Base-by-base conservation (phyloP, 2,888 invertebrate genomes). In the Stenichneumon culpator region DNA sequence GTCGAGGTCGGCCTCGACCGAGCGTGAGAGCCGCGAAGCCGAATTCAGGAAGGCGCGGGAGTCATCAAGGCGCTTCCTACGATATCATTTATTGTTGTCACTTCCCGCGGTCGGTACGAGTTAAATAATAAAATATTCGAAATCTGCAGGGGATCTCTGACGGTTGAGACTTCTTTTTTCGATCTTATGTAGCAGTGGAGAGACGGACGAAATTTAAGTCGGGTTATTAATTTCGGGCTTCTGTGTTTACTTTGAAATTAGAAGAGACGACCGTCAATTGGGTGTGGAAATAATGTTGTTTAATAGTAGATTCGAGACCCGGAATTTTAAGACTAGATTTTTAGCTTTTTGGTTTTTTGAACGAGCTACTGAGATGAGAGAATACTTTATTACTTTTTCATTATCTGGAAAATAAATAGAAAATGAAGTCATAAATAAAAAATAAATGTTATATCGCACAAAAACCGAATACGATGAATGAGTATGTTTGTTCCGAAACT, bases 21-120 rank as follows among this genome's bases (percentile, higher is more conserved):
- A 65, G 72, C 77, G 67, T 68, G 77, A 68, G 80, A 80, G 60
- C 50, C 32, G 50, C 72, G 63, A 32, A 22, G 16, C 19, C n/a
- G 9, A 54, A 54, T 65, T 47, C 32, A 74, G 79, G 32, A 19
- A 50, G 25, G 3, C 70, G 19, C 19, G 50, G 28, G 19, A 52
- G 52, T 50, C 50, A 47, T 70, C 54, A 11, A 19, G 22, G 22
- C 4, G 0, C 0, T 22, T 9, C 7, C 54, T 9, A 22, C 19
- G n/a, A 54, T 16, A 16, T 47, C 44, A 4, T 47, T 39, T 39
- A 11, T 39, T 4, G 16, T 47, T 47, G 44, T 16, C 14, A 16
- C 16, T 47, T 47, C 14, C 2, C 16, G 44, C 16, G 44, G 16
- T 3, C 44, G 16, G 16, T 3, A 39, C 4, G 44, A 14, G 19